Evolutionary conservation across 2,113 vertebrate genomes (phyloP), one percentile per base, ranked within the genome.

Genomic region (Hippocampus barbouri): DNA sequence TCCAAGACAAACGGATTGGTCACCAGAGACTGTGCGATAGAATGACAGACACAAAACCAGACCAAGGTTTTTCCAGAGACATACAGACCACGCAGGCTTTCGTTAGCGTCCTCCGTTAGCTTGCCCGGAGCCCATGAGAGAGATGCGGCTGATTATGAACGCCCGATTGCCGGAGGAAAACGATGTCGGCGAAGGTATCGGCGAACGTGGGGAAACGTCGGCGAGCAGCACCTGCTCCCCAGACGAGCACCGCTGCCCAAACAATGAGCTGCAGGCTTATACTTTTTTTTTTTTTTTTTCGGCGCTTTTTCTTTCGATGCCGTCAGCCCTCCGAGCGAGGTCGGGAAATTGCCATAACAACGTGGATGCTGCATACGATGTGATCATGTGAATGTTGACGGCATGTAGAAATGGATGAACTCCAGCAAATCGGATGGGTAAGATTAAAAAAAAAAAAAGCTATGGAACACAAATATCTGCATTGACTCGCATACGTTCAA

Each of bases 121-220:
- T 60, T 18, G 27, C 59, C 20, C 59, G 10, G 10, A 5, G 10
- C 12, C 70, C 27, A 38, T 62, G 18, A 76, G 11, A 0, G 61
- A 54, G 68, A 75, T 65, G 74, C 0, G 21, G 77, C 34, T 63
- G 69, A 71, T 67, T 57, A 20, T 59, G 72, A 72, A 27, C 67
- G 41, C 49, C 74, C 60, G 79, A 68, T 70, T 62, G 76, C 69
- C 53, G 60, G 40, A 57, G 73, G 77, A 70, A 73, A 75, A 63
- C 71, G 84, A 88, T 85, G 84, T 86, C 85, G 86, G 53, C 16
- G 41, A 57, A 83, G 56, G 63, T 70, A 73, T 83, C 59, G 54
- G 53, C 70, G 73, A 65, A 71, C 73, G 68, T 68, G 71, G 40
- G 34, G 68, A 63, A 77, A 85, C 66, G 10, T 57, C 49, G 59